phyloP scores from a whole-genome alignment of 2,113 vertebrate genomes.

The Pao palembangensis region DNA sequence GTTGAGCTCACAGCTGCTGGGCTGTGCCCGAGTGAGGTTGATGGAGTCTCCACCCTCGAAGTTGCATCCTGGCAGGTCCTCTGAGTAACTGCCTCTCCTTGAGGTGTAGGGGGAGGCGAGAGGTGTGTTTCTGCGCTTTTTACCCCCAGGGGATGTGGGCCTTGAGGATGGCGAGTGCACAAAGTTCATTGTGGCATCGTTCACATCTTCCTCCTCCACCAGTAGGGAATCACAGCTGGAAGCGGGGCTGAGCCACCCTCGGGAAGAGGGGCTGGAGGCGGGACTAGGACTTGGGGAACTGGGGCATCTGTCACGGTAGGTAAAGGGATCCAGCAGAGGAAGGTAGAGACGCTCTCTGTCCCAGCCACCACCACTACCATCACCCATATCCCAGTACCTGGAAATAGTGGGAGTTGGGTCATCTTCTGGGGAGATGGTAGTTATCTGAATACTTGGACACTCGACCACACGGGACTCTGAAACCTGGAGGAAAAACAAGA shows the following conservation, averaged over 20 bases:
- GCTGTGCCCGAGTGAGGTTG: constrained; percentile 59
- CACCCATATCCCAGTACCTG: constrained; percentile 75
- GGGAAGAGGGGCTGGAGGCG: constrained; percentile 86
- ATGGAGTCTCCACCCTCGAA: constrained; percentile 57
- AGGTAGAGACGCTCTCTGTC: constrained; percentile 82
- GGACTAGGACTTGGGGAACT: constrained; percentile 87
- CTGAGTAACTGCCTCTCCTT: constrained; percentile 82
- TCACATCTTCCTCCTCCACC: constrained; percentile 87
- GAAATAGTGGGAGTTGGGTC: constrained; percentile 59
- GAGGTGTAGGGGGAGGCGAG: constrained; percentile 80
- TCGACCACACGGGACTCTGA: constrained; percentile 82
- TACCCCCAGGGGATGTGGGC: constrained; percentile 85
- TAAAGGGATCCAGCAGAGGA: constrained; percentile 82
- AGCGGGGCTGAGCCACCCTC: constrained; percentile 85
- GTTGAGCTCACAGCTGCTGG: constrained; percentile 73
- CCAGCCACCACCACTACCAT: constrained; percentile 75
- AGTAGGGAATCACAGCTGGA: constrained; percentile 86
- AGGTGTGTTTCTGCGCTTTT: constrained; percentile 83
- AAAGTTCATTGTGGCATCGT: constrained; percentile 79
- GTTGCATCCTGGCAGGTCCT: constrained; percentile 73
- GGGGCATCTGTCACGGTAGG: constrained; percentile 79
- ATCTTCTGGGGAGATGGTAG: constrained; percentile 85
- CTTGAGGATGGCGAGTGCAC: constrained; percentile 80
- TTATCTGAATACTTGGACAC: constrained; percentile 93
- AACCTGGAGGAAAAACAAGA: constrained; percentile 47